A percentile compares a stretch with the other conserved stretches of the same genome.
Conservation (phyloP, 37 sponge, comb jelly and placozoan species). For the Aplysina aerophoba region DNA sequence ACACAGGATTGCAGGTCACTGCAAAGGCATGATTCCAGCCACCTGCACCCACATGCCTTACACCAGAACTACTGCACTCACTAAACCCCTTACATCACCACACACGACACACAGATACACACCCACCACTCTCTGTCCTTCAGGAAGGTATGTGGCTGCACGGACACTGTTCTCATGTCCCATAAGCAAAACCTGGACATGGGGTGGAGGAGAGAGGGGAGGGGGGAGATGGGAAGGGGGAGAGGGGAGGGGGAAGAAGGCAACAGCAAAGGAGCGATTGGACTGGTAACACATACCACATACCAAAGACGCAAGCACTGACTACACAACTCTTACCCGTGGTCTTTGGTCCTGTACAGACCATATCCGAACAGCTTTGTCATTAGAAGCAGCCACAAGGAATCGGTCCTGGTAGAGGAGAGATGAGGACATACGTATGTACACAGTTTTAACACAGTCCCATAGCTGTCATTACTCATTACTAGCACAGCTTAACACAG, state of each 20-base stretch:
- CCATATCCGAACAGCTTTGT: constrained; percentile 85
- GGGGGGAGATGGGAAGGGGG: neutral
- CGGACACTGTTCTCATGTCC: constrained; percentile 88
- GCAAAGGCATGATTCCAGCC: too few species aligned
- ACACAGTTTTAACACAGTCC: too few species aligned
- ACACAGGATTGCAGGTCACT: neutral
- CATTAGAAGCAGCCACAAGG: constrained; percentile 82
- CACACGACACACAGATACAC: neutral
- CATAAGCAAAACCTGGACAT: constrained; percentile 76
- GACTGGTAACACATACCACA: too few species aligned
- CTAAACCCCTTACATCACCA: neutral
- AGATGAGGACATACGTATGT: too few species aligned
- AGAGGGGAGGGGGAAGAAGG: neutral
- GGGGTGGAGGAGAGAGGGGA: neutral
- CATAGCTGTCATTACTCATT: too few species aligned
- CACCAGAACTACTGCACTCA: too few species aligned
- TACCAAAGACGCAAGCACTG: neutral
- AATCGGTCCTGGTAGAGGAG: constrained; percentile 54
- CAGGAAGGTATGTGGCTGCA: constrained; percentile 86
- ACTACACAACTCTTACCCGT: constrained; percentile 49
- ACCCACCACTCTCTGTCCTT: constrained; percentile 73
- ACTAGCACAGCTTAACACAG: too few species aligned
- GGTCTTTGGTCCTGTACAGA: constrained; percentile 59
- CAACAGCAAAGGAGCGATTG: neutral
- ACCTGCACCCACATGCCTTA: too few species aligned